Percentiles rank a stretch among this genome's conserved stretches.
Conservation (phyloP, 2,888 invertebrate genomes). For the Ypsolopha scabrella region DNA sequence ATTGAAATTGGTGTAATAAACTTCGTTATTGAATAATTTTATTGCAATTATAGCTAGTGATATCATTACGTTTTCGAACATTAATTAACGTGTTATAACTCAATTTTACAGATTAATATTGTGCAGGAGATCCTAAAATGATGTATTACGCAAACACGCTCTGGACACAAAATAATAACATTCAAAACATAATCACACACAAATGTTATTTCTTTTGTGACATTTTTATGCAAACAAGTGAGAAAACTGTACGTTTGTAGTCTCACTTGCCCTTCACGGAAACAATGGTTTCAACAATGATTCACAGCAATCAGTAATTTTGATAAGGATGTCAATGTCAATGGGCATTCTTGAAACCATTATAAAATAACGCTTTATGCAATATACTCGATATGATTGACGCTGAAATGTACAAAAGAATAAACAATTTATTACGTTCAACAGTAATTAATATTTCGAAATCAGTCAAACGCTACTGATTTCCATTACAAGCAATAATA, state of each 20-base stretch:
- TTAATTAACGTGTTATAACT: too few species aligned
- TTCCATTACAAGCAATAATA: too few species aligned
- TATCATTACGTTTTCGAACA: too few species aligned
- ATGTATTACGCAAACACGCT: slow-evolving; percentile 34
- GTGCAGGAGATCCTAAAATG: slow-evolving; percentile 34
- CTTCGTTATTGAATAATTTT: too few species aligned
- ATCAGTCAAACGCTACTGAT: not conserved
- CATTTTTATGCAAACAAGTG: not conserved
- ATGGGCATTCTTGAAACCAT: slow-evolving; percentile 40
- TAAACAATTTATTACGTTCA: not conserved
- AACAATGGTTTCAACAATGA: not conserved
- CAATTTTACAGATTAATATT: slow-evolving; percentile 8
- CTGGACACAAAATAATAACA: slow-evolving; percentile 38
- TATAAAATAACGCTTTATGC: slow-evolving; percentile 16
- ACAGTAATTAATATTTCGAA: not conserved
- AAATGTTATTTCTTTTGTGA: not conserved
- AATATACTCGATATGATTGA: slow-evolving; percentile 9
- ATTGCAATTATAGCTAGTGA: too few species aligned
- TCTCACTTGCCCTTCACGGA: not conserved
- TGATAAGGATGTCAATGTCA: not conserved
- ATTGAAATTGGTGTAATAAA: too few species aligned
- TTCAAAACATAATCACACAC: not conserved
- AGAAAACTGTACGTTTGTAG: not conserved
- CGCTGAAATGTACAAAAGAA: not conserved
- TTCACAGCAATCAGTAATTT: not conserved